Base-by-base conservation (phyloP, 1,140 invertebrate genomes). In the Dufourea novaeangliae region DNA sequence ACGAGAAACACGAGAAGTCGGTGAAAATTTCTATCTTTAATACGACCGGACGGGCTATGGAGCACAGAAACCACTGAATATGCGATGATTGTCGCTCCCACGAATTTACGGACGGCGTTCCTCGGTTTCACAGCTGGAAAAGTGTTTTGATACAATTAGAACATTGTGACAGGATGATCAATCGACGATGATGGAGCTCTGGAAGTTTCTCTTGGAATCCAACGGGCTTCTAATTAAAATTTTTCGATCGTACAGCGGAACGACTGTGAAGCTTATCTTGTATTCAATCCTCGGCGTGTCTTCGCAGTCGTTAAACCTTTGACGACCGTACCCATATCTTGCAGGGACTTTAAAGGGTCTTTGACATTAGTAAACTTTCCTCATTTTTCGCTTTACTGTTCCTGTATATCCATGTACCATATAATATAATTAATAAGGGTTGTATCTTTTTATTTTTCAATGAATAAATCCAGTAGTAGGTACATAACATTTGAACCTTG, bases 71-170 rank as follows among this genome's bases (percentile, higher is more conserved):
- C 34, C 50, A 22, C 12, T 8, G 27, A 25, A 32, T n/a, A 46
- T 3, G 41, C 27, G 27, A 44, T n/a, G n/a, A n/a, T n/a, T n/a
- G n/a, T n/a, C 7, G 37, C 22, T 2, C 7, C n/a, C 8, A n/a
- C 14, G 39, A 29, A 52, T 52, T 50, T 52, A 34, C 29, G 34
- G 37, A 39, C 7, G 25, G 6, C 2, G 11, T 32, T 10, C 2
- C 11, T 50, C 32, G 37, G n/a, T n/a, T 29, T 7, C 34, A 10
- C 10, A 11, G n/a, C 5, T 12, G 25, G 8, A 66, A 74, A 41
- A 27, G 41, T 25, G 41, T 39, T 56, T 27, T 37, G 37, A 74
- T 54, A 67, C 27, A 41, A 66, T 74, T 56, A 54, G 62, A 74
- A 66, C 44, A 39, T 66, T 54, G 61, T 52, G 22, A 4, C 7